phyloP scores from a whole-genome alignment of 53 echinoderm and acorn worm genomes.

The Apostichopus leukothele region DNA sequence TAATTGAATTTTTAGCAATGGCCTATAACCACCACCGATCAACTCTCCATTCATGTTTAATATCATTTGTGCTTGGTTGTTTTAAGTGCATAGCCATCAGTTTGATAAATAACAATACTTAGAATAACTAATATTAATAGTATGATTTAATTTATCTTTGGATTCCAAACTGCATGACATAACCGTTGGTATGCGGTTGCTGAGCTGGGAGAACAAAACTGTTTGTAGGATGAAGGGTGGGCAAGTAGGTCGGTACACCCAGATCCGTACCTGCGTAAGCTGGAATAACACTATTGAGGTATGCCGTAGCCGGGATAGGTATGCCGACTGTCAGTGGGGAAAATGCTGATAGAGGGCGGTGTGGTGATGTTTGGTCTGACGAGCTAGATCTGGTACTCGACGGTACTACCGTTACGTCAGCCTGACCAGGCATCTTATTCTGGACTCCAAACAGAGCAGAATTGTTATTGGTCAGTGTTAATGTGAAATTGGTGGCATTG shows the following conservation, averaged over 20 bases:
- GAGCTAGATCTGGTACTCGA: constrained; percentile 50
- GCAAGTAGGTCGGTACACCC: constrained; percentile 58
- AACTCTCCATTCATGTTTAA: too few species aligned
- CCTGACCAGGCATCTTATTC: neutral
- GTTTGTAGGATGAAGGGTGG: constrained; percentile 1
- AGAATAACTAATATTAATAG: neutral
- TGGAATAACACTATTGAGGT: constrained; percentile 58
- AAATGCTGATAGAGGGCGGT: constrained; percentile 47
- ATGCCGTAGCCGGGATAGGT: constrained; percentile 40
- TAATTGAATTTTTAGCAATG: too few species aligned
- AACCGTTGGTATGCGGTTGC: constrained; percentile 31
- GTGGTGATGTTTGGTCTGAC: constrained; percentile 40
- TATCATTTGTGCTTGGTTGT: neutral
- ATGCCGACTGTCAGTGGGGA: constrained; percentile 54
- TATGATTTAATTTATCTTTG: constrained; percentile 57
- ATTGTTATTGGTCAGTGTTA: constrained; percentile 27
- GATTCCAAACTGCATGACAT: constrained; percentile 88
- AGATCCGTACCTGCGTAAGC: constrained; percentile 51
- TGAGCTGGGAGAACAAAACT: constrained; percentile 30
- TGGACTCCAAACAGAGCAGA: neutral
- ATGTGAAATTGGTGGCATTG: constrained; percentile 42
- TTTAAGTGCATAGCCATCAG: constrained; percentile 5
- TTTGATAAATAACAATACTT: neutral
- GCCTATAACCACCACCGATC: too few species aligned
- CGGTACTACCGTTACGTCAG: constrained; percentile 23